Evolutionary conservation across 2,797 vertebrate species (phyloP).

Genomic region (Trichosurus vulpecula): DNA sequence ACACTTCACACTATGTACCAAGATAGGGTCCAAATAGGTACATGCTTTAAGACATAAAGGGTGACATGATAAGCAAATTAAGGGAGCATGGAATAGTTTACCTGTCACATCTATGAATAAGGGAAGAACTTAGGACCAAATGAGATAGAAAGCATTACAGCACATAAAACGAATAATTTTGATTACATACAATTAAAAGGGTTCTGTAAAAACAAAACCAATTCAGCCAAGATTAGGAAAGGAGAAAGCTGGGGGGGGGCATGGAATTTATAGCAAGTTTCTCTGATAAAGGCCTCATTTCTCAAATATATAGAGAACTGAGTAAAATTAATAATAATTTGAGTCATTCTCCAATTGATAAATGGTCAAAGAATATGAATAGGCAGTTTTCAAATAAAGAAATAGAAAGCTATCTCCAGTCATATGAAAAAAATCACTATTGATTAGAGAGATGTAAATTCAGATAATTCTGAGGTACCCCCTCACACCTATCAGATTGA

Average conservation of each 20-base stretch:
- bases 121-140: no score
- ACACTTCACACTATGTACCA: no score
- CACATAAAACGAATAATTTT: background rate
- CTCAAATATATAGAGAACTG: no score
- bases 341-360: background rate
- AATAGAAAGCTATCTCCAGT: background rate
- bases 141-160: no score
- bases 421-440: background rate
- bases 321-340: background rate
- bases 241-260: background rate
- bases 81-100: background rate
- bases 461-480: background rate
- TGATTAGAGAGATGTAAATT: background rate
- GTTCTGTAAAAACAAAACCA: no score
- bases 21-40: no score
- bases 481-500: background rate
- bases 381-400: background rate
- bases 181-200: no score
- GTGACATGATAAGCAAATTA: background rate
- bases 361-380: no score
- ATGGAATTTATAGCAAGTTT: background rate
- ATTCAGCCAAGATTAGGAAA: background rate
- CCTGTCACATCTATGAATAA: background rate
- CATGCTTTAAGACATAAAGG: no score
- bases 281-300: background rate